Evolutionary conservation across 2,888 invertebrate genomes (phyloP), one percentile per base, ranked within the genome.

Genomic region (Caenorhabditis sp.): DNA sequence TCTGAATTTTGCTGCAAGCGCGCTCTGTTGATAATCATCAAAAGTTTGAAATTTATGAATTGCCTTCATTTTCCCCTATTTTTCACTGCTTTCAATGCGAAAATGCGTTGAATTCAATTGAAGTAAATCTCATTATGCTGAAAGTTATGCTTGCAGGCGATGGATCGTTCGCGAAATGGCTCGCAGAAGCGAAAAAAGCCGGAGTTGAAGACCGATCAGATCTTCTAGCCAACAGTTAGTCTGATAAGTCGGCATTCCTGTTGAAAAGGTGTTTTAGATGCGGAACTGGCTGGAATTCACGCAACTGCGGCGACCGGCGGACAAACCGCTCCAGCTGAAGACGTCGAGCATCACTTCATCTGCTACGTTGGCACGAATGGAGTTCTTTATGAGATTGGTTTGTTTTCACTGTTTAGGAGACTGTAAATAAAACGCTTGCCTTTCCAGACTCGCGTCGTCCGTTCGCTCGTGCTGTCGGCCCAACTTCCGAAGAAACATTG

Each of bases 341-440:
- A 79, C 7, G 87, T 88, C 22, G 80, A 86, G 26, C 83, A 88
- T 46, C 88, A 88, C 65, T 88, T 88, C 75, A 87, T 88, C 61
- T 80, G 82, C 41, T 87, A 80, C 71, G 82, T 85, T 20, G 79
- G 77, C 55, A 70, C 76, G 30, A 73, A 84, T 22, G 88, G 86
- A 17, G 74, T 56, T 6, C 82, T 88, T 13, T 87, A 82, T 52
- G 87, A 88, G 65, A 80, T 87, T 35, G 88, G 87, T 87, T 37
- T 13, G 32, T 24, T 15, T 41, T 24, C n/a, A 37, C 1, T 7
- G 20, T 24, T 20, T 20, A 41, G 7, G 5, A 7, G 7, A 27
- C 13, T n/a, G n/a, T n/a, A n/a, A n/a, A n/a, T n/a, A n/a, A n/a
- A n/a, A n/a, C n/a, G n/a, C 5, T 41, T 48, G 6, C 1, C 6